phyloP scores from a whole-genome alignment of 2,113 vertebrate genomes.

The Felis chaus region DNA sequence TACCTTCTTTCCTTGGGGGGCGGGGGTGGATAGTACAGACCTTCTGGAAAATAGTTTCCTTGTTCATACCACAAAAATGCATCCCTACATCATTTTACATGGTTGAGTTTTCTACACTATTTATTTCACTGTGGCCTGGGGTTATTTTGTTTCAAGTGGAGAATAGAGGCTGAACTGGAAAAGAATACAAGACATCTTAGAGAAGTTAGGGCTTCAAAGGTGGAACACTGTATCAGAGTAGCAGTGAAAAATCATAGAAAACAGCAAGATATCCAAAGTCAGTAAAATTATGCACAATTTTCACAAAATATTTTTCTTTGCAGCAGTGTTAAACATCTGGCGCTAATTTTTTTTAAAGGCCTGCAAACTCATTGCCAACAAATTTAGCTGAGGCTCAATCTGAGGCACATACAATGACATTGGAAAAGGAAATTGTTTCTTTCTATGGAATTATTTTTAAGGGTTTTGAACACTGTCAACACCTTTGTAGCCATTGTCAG shows the following conservation, averaged over 20 bases:
- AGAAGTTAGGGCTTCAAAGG: background rate
- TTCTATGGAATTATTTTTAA: background rate
- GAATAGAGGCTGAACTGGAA: slow-evolving; percentile 25
- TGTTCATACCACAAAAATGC: background rate
- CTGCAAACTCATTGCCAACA: slow-evolving; percentile 40
- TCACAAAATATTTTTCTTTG: slow-evolving; percentile 4
- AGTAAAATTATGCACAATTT: background rate
- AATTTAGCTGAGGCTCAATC: slow-evolving; percentile 15
- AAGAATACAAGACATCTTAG: background rate
- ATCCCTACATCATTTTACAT: background rate
- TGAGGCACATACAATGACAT: background rate
- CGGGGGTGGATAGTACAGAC: background rate
- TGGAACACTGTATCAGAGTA: background rate
- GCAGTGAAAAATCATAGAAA: slow-evolving; percentile 17
- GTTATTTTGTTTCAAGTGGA: background rate
- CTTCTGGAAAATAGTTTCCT: background rate
- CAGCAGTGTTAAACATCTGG: slow-evolving; percentile 24
- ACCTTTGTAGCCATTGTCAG: slow-evolving; percentile 9
- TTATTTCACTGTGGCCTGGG: background rate
- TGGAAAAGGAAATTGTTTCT: background rate
- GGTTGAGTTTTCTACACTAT: background rate
- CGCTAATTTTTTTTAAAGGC: slow-evolving; percentile 15
- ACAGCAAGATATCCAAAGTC: background rate
- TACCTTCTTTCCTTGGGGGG: background rate
- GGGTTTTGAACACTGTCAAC: background rate